Percentiles rank a stretch among this genome's conserved stretches.
Conservation (phyloP, 2,113 vertebrate genomes). For the Coptodon rendalli region DNA sequence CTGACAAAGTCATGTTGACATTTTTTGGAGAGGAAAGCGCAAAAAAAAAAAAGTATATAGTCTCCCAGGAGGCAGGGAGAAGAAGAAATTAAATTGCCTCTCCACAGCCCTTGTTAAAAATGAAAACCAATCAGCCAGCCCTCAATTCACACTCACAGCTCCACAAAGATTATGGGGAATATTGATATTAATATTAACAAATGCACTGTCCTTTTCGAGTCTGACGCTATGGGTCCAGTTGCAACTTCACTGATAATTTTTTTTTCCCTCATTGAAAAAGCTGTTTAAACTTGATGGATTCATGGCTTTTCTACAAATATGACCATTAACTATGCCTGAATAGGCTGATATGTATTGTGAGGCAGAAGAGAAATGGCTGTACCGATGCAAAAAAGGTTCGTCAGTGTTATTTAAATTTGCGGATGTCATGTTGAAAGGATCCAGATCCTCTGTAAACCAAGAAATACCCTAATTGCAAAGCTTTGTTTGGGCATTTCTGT, state of each 20-base stretch:
- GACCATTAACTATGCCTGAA: neutral
- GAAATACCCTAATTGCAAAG: neutral
- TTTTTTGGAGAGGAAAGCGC: conserved; percentile 54
- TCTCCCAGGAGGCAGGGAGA: conserved; percentile 39
- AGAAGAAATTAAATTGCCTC: conserved; percentile 60
- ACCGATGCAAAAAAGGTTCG: neutral
- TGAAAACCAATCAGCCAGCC: conserved; percentile 53
- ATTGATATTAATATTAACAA: conserved; percentile 50
- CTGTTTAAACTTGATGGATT: conserved; percentile 11
- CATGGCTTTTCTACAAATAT: conserved; percentile 19
- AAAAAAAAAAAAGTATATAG: conserved; percentile 29
- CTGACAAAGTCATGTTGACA: conserved; percentile 65
- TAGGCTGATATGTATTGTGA: neutral
- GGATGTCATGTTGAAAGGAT: neutral
- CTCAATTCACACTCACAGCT: conserved; percentile 37
- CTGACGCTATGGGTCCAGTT: neutral
- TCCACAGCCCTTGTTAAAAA: conserved; percentile 39
- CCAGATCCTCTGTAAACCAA: neutral
- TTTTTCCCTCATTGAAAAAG: neutral
- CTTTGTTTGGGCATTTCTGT: neutral
- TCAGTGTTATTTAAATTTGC: neutral
- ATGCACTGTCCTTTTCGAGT: conserved; percentile 14
- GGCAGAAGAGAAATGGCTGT: neutral
- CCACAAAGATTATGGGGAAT: conserved; percentile 42
- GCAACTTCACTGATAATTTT: conserved; percentile 20